A percentile compares a stretch with the other conserved stretches of the same genome.
Conservation (phyloP, 2,113 vertebrate species). For the Anser cygnoides region DNA sequence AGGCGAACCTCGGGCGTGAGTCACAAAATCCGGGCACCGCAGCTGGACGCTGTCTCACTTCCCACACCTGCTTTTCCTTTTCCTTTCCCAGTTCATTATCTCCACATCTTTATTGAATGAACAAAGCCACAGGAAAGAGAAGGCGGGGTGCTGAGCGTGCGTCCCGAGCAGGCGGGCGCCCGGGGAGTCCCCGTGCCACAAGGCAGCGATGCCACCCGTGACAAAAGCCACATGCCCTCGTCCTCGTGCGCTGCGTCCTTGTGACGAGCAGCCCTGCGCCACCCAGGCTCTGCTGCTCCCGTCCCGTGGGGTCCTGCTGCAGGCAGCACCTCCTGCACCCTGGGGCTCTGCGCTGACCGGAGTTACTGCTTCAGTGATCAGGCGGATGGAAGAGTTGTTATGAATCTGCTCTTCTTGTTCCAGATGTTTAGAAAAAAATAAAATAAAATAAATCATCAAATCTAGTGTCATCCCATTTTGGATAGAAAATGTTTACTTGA, state of each 20-base stretch:
- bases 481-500: neutral
- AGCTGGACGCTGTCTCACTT: neutral
- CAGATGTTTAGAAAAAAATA: neutral
- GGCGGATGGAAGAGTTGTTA: neutral
- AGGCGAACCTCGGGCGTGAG: neutral
- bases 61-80: neutral
- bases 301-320: accelerated
- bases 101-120: neutral
- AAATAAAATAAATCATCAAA: neutral
- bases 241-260: accelerated
- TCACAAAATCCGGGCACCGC: neutral
- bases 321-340: neutral
- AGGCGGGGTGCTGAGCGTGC: accelerated
- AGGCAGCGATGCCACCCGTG: neutral
- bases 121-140: neutral
- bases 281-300: accelerated
- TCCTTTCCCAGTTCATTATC: neutral
- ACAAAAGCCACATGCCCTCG: neutral
- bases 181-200: too few relatives aligned
- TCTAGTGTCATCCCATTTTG: neutral
- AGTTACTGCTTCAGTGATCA: neutral
- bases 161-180: neutral
- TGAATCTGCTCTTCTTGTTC: neutral
- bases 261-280: neutral
- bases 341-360: accelerated